Evolutionary conservation across 2,113 vertebrate species (phyloP).

Genomic region (Callopanchax toddi): DNA sequence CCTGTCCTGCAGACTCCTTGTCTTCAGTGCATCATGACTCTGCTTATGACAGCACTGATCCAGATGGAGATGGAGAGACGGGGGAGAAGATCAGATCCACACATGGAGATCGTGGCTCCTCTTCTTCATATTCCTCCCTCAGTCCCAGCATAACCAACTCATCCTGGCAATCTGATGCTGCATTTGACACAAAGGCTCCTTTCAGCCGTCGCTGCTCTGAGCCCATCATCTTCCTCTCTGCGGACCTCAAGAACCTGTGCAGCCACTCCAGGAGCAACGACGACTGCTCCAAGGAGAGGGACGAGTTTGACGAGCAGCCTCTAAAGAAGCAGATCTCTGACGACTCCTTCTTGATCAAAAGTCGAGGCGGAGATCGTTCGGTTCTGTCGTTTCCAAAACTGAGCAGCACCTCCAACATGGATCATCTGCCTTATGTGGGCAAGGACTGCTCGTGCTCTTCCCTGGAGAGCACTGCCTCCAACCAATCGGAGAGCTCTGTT

Average conservation of each 20-base stretch:
- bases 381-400: slow-evolving; percentile 58
- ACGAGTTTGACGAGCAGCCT: slow-evolving; percentile 62
- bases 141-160: slow-evolving; percentile 25
- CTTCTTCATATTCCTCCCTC: slow-evolving; percentile 59
- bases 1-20: slow-evolving; percentile 76
- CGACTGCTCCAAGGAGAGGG: slow-evolving; percentile 72
- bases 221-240: slow-evolving; percentile 78
- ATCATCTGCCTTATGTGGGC: slow-evolving; percentile 21
- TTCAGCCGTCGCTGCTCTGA: slow-evolving; percentile 88
- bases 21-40: slow-evolving; percentile 88
- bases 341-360: slow-evolving; percentile 73
- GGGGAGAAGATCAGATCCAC: slow-evolving; percentile 16
- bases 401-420: slow-evolving; percentile 52
- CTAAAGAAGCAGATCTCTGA: slow-evolving; percentile 81
- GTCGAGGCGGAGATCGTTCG: slow-evolving; percentile 30
- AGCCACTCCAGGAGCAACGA: slow-evolving; percentile 87
- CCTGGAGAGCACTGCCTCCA: slow-evolving; percentile 81
- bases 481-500: slow-evolving; percentile 83
- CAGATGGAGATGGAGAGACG: slow-evolving; percentile 79
- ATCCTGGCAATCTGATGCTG: slow-evolving; percentile 54
- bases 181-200: slow-evolving; percentile 53
- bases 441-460: slow-evolving; percentile 80
- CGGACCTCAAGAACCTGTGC: slow-evolving; percentile 52
- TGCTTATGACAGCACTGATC: slow-evolving; percentile 92
- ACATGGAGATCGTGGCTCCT: slow-evolving; percentile 30